These are phyloP conservation scores for Phasia obesa DNA, from an alignment of 2,888 invertebrate genomes.

Conservation along the genomic window DNA sequence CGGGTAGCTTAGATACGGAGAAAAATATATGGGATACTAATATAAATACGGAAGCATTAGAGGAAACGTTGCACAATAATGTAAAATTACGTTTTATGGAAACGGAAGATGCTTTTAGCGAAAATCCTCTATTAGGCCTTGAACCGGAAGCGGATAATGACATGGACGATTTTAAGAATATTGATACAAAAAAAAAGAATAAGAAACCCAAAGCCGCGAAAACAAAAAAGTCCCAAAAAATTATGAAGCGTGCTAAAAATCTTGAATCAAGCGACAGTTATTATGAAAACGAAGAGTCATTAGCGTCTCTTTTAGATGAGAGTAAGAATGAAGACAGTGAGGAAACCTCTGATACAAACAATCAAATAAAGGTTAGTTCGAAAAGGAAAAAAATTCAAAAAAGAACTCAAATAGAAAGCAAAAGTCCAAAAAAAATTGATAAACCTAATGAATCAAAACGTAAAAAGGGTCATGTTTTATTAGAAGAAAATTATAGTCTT, in stretches of 20 bases:
- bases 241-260: slow-evolving; percentile 54
- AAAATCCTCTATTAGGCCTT: slow-evolving; percentile 76
- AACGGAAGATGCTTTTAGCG: slow-evolving; percentile 67
- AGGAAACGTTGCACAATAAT: slow-evolving; percentile 51
- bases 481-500: slow-evolving; percentile 76
- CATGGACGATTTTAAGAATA: slow-evolving; percentile 66
- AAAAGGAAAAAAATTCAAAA: slow-evolving; percentile 37
- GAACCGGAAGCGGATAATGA: slow-evolving; percentile 68
- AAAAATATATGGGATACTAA: slow-evolving; percentile 15
- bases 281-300: slow-evolving; percentile 34
- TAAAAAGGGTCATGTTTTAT: slow-evolving; percentile 74
- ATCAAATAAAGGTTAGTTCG: not conserved
- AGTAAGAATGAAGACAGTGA: slow-evolving; percentile 46
- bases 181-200: slow-evolving; percentile 50
- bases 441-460: slow-evolving; percentile 70
- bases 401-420: slow-evolving; percentile 7
- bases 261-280: slow-evolving; percentile 44
- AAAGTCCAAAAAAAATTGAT: slow-evolving; percentile 23
- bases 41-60: slow-evolving; percentile 70
- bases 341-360: slow-evolving; percentile 9
- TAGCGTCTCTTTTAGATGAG: slow-evolving; percentile 35
- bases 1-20: slow-evolving; percentile 2
- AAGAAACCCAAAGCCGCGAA: slow-evolving; percentile 32
- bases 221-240: slow-evolving; percentile 39
- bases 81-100: slow-evolving; percentile 32